Evolutionary conservation across 2,113 vertebrate genomes (phyloP), one percentile per base, ranked within the genome.

Genomic region (Etheostoma cragini): DNA sequence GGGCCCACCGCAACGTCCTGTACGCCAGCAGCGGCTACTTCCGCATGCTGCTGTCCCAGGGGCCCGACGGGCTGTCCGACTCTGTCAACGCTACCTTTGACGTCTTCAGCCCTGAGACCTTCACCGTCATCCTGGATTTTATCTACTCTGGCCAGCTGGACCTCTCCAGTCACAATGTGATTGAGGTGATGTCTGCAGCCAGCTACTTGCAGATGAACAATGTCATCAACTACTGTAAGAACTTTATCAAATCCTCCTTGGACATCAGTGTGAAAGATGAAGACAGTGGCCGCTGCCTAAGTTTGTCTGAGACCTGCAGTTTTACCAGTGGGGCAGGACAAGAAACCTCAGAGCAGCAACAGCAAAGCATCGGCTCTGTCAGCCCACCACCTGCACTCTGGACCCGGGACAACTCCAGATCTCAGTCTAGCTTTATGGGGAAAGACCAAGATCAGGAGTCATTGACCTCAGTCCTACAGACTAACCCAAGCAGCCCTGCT

Each of bases 201-300:
- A 99, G 98, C 92, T 99, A 98, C 52, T 93, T 99, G 85, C 98
- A 99, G 94, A 99, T 99, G 97, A 99, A 97, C 0, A 97, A 98
- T 0, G 97, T 99, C 22, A 99, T 99, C 83, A 96, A 93, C 0
- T 98, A 98, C 47, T 99, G 98, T 81, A 99, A 99, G 88, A 97
- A 96, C 24, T 99, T 99, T 88, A 99, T 99, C 24, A 98, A 98
- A 87, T 99, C 98, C 0, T 99, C 98, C 0, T 90, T 99, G 89
- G 98, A 99, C 85, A 88, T 97, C 93, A 66, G 96, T 0, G 83
- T 94, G 47, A 96, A 95, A 76, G 95, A 96, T 19, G 94, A 94
- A 58, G 96, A 97, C 1, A 96, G 96, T 45, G 96, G 97, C 62
- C 96, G 94, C 42, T 97, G 96, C 87, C 95, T 97, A 83, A 96